Conservation (phyloP, 2,888 invertebrate genomes). For the Xanthia icteritia region DNA sequence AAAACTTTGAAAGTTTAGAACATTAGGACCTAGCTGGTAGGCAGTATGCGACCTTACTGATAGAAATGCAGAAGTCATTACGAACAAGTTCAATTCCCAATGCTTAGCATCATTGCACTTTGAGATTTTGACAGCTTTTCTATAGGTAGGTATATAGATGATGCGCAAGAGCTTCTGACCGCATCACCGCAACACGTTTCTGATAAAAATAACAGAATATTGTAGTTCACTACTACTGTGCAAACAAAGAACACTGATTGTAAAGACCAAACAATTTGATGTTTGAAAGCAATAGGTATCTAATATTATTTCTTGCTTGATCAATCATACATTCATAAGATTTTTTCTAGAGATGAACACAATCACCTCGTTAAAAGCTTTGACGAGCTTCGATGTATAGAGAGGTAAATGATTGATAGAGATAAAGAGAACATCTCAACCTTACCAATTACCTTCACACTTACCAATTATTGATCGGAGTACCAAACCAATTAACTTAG, state of each 20-base stretch:
- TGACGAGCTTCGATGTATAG: not conserved
- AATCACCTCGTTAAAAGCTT: conserved; percentile 32
- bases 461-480: not conserved
- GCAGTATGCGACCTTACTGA: not conserved
- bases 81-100: not conserved
- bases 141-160: too few relatives aligned
- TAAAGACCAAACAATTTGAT: not conserved
- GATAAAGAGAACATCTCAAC: too few relatives aligned
- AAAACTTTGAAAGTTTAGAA: not conserved
- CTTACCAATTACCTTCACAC: conserved; percentile 6
- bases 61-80: not conserved
- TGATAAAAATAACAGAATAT: not conserved
- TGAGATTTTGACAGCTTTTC: too few relatives aligned
- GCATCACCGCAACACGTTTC: not conserved
- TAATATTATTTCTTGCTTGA: not conserved
- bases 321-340: not conserved
- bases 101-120: too few relatives aligned
- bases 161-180: not conserved
- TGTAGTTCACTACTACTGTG: not conserved
- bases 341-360: conserved; percentile 2
- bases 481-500: not conserved
- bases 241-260: conserved; percentile 18
- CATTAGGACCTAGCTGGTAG: not conserved
- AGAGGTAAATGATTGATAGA: not conserved
- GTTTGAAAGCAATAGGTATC: not conserved